A percentile compares a stretch with the other conserved stretches of the same genome.
Conservation (phyloP, 2,797 vertebrate species). For the Poliocrania exsul region DNA sequence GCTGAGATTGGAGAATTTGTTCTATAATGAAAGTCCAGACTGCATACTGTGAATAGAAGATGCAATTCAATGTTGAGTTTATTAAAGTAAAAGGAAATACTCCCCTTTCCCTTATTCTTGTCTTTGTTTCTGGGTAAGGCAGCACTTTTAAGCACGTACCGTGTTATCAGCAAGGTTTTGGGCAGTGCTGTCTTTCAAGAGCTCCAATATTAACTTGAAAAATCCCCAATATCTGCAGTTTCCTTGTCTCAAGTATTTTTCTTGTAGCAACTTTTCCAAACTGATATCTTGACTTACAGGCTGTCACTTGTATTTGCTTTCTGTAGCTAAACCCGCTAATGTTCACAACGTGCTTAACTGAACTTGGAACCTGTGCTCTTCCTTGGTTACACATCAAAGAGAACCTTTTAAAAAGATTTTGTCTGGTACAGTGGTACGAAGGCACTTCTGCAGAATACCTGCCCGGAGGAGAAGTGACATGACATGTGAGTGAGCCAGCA, state of each 20-base stretch:
- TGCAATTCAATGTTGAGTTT: not conserved
- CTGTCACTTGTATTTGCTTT: conserved; percentile 9
- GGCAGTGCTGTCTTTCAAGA: not conserved
- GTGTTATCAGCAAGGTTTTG: not conserved
- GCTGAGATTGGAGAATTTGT: not conserved
- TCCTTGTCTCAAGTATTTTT: not conserved
- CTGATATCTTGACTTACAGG: not conserved
- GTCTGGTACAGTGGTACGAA: not conserved
- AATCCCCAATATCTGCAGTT: not conserved
- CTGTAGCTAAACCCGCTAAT: not conserved
- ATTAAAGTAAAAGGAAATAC: not conserved
- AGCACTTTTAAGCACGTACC: not conserved
- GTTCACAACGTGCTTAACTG: not conserved
- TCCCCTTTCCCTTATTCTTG: fast-evolving
- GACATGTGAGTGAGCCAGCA: fast-evolving
- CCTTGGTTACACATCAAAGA: not conserved
- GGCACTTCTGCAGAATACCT: not conserved
- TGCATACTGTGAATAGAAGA: not conserved
- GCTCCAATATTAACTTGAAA: not conserved
- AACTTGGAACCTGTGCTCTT: not conserved
- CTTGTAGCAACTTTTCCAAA: not conserved
- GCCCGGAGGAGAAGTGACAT: not conserved
- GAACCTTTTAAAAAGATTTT: not conserved
- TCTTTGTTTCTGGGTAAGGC: not conserved
- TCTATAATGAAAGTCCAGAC: not conserved